Evolutionary conservation across 2,888 invertebrate species (phyloP).

Genomic region (Tetragonisca angustula): DNA sequence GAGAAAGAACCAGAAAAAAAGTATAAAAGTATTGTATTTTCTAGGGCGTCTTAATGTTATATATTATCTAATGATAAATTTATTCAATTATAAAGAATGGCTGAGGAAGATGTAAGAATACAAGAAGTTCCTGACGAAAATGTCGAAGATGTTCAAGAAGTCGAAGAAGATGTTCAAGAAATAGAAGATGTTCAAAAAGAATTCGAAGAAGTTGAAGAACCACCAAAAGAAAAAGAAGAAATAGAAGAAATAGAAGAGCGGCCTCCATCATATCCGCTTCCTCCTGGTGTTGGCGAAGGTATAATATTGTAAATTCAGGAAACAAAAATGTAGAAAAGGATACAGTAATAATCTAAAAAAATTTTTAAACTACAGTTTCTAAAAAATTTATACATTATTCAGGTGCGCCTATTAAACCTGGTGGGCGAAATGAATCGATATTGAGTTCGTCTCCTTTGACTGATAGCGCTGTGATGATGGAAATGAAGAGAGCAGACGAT

Average conservation of each 20-base stretch:
- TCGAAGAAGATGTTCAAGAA: neutral
- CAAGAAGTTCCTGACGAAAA: constrained; percentile 16
- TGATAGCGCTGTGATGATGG: constrained; percentile 80
- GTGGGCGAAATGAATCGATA: constrained; percentile 65
- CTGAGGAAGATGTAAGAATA: constrained; percentile 30
- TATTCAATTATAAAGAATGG: constrained; percentile 48
- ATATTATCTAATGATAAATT: neutral
- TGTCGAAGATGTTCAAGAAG: neutral
- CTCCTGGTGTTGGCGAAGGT: constrained; percentile 49
- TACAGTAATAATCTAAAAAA: neutral
- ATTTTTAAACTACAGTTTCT: neutral
- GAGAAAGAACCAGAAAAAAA: constrained; percentile 4
- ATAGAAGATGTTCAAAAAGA: neutral
- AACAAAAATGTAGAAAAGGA: neutral
- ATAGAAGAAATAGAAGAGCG: constrained; percentile 63
- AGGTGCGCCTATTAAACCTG: constrained; percentile 63
- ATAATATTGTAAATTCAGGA: neutral
- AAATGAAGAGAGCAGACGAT: constrained; percentile 84
- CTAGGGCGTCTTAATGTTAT: neutral
- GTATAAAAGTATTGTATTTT: constrained; percentile 26
- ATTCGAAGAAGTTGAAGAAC: neutral
- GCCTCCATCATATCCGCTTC: constrained; percentile 26
- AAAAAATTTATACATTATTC: neutral
- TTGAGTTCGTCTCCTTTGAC: constrained; percentile 73
- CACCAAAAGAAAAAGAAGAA: neutral